Conservation (phyloP, 2,797 vertebrate species). For the Buceros bicornis region DNA sequence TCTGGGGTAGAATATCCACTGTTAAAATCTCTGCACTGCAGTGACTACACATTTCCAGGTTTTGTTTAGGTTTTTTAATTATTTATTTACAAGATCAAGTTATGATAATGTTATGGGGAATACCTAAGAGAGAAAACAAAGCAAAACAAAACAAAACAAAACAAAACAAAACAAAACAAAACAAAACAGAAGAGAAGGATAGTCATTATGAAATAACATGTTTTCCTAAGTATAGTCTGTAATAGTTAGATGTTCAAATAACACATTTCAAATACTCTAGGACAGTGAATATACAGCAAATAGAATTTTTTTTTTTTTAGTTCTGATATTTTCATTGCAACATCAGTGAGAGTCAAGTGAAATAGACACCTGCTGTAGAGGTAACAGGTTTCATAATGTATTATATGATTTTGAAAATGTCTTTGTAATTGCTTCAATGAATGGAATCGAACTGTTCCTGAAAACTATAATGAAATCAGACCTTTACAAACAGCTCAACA, state of each 20-base stretch:
- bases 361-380: not conserved
- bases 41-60: fast-evolving
- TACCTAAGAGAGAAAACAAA: not conserved
- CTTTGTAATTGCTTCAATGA: not conserved
- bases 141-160: not conserved
- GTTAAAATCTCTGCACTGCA: not conserved
- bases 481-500: not conserved
- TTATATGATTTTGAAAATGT: not conserved
- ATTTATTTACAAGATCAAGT: not conserved
- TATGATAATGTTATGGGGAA: not conserved
- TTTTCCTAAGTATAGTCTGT: not conserved
- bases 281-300: not conserved
- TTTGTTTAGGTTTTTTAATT: not conserved
- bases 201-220: not conserved
- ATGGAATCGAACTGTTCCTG: not conserved
- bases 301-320: not conserved
- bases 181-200: not conserved
- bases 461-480: not conserved
- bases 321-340: not conserved
- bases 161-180: no score
- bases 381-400: not conserved
- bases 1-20: not conserved
- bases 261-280: not conserved
- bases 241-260: not conserved
- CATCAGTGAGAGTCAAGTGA: not conserved